A percentile compares a stretch with the other conserved stretches of the same genome.
Evolutionary conservation across 2,888 invertebrate genomes (phyloP).

Genomic region (Clusia tigrina): DNA sequence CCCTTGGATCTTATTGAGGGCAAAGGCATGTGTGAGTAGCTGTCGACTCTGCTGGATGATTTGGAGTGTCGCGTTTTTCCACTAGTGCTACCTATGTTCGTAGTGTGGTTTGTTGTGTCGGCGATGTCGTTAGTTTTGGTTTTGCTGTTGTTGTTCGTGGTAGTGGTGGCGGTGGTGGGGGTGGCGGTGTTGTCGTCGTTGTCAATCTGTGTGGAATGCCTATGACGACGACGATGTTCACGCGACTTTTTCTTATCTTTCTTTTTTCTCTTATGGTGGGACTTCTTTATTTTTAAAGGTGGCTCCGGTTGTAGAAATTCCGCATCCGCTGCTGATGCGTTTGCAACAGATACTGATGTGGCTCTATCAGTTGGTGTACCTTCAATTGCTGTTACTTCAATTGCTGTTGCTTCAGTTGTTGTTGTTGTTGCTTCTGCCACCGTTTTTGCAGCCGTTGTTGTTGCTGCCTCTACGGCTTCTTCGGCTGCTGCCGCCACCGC

Average conservation of each 20-base stretch:
- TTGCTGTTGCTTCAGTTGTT: slow-evolving; percentile 2
- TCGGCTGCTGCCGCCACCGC: neutral
- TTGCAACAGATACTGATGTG: too few species aligned
- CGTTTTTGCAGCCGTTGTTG: slow-evolving; percentile 31
- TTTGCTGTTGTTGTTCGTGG: slow-evolving; percentile 31
- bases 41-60: too few species aligned
- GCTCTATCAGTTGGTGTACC: too few species aligned
- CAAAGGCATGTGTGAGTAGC: slow-evolving; percentile 37
- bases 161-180: slow-evolving; percentile 28
- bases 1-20: slow-evolving; percentile 56
- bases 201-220: slow-evolving; percentile 46
- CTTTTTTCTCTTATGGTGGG: slow-evolving; percentile 56
- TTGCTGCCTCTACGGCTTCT: neutral
- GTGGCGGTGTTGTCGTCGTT: slow-evolving; percentile 31
- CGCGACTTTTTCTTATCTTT: slow-evolving; percentile 58
- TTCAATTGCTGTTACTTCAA: slow-evolving; percentile 18
- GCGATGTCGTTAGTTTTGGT: slow-evolving; percentile 23
- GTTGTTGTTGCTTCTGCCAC: slow-evolving; percentile 11
- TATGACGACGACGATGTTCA: slow-evolving; percentile 55
- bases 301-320: slow-evolving; percentile 41
- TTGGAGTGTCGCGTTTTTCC: too few species aligned
- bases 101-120: too few species aligned
- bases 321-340: slow-evolving; percentile 21
- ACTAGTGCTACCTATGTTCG: slow-evolving; percentile 15
- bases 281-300: slow-evolving; percentile 39